Conservation (phyloP, 2,888 invertebrate species). For the Cataglyphis albicans region DNA sequence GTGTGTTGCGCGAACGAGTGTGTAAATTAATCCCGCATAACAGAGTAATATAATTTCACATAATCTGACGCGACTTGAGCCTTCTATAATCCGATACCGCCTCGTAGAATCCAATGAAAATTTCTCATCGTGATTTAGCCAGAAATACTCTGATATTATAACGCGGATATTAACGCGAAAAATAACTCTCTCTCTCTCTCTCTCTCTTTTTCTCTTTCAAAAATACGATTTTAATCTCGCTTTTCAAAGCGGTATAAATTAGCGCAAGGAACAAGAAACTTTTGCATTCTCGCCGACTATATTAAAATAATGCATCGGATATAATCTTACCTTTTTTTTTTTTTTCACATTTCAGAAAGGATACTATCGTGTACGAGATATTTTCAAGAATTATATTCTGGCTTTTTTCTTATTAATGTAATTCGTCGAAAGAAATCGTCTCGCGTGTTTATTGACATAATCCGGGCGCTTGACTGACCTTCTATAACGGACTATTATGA, state of each 20-base stretch:
- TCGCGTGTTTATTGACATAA: slow-evolving; percentile 30
- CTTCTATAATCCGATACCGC: slow-evolving; percentile 60
- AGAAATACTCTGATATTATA: slow-evolving; percentile 37
- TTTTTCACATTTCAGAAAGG: not conserved
- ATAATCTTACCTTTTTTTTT: not conserved
- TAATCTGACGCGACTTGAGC: slow-evolving; percentile 62
- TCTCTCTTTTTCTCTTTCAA: not conserved
- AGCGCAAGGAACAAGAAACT: slow-evolving; percentile 5
- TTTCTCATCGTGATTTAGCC: slow-evolving; percentile 37
- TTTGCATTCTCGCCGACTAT: not conserved
- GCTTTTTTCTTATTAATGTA: not conserved
- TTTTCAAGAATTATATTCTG: not conserved
- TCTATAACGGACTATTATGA: slow-evolving; percentile 10
- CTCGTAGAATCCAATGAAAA: slow-evolving; percentile 32
- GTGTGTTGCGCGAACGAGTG: slow-evolving; percentile 1
- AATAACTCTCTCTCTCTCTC: not conserved
- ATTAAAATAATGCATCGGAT: slow-evolving; percentile 6
- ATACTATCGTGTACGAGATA: not conserved
- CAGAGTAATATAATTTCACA: slow-evolving; percentile 64
- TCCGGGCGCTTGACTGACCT: slow-evolving; percentile 30
- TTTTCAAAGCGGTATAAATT: slow-evolving; percentile 28
- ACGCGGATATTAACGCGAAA: slow-evolving; percentile 36
- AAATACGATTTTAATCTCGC: slow-evolving; percentile 37
- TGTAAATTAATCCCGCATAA: slow-evolving; percentile 67
- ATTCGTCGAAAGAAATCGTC: not conserved